phyloP scores from a whole-genome alignment of 2,888 invertebrate species.

The Bibio marci region DNA sequence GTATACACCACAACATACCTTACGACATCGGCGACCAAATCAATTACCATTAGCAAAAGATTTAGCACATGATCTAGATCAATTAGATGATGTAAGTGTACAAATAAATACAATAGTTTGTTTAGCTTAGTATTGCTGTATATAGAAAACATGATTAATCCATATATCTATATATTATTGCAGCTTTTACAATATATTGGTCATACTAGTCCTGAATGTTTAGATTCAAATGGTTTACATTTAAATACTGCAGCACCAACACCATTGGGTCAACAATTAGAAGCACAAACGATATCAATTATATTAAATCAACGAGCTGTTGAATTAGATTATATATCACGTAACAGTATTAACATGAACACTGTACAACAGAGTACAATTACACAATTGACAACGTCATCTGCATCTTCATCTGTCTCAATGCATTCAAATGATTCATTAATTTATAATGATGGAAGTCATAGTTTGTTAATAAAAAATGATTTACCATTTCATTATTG shows the following conservation, averaged over 20 bases:
- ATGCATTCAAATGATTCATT: background rate
- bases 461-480: conserved; percentile 32
- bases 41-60: conserved; percentile 66
- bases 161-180: conserved; percentile 2
- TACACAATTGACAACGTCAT: background rate
- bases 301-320: conserved; percentile 68
- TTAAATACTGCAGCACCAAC: conserved; percentile 65
- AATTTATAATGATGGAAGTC: conserved; percentile 16
- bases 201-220: conserved; percentile 79
- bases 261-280: conserved; percentile 55
- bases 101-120: background rate
- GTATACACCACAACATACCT: conserved; percentile 47
- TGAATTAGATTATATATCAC: conserved; percentile 57
- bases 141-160: conserved; percentile 2
- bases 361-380: conserved; percentile 6
- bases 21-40: conserved; percentile 54
- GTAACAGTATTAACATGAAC: conserved; percentile 12
- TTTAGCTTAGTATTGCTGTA: too few relatives aligned
- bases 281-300: conserved; percentile 71
- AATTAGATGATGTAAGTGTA: conserved; percentile 69
- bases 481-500: conserved; percentile 65
- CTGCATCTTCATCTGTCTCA: background rate
- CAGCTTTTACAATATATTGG: conserved; percentile 82
- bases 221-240: conserved; percentile 35
- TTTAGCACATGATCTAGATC: conserved; percentile 75